Evolutionary conservation across 2,797 vertebrate genomes (phyloP), one percentile per base, ranked within the genome.

Genomic region (Tenualosa ilisha): DNA sequence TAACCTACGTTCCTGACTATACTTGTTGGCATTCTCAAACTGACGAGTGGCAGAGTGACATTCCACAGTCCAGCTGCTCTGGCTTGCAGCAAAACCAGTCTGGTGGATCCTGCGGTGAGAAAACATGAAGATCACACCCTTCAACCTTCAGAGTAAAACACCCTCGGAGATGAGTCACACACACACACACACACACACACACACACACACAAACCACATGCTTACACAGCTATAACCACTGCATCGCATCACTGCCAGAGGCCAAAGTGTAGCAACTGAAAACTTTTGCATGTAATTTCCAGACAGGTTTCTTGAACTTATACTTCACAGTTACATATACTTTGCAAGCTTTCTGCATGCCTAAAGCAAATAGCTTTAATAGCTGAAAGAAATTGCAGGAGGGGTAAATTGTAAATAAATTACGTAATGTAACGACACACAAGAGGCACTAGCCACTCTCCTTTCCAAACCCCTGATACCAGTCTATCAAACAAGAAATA

Each of bases 171-270:
- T 83, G 11, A 83, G 31, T 63, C 40, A n/a, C 37, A n/a, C 11
- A 22, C 31, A 83, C 37, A 59, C 53, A n/a, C 79, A 56, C 65
- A 84, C 63, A 83, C 56, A 83, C 6, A 83, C 82, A 83, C 9
- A 83, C 82, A 83, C 54, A 83, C 82, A 61, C 54, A 83, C 82
- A 59, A 11, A 31, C 72, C 72, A 79, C 40, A 46, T 40, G 72
- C 17, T 79, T 79, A 46, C 17, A 20, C 17, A 20, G 17, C 17
- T 24, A 2, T 40, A 79, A 79, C 72, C 68, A 43, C 37, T 43
- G 72, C 40, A 40, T 79, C 72, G 20, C 13, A 17, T 12, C 68
- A 43, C 68, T 22, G 37, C 37, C 40, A 8, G 46, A 43, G 40
- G 15, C 40, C 72, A 79, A 79, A 6, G 9, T 79, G 72, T 6